Conservation (phyloP, 2,113 vertebrate species). For the Canis aureus region DNA sequence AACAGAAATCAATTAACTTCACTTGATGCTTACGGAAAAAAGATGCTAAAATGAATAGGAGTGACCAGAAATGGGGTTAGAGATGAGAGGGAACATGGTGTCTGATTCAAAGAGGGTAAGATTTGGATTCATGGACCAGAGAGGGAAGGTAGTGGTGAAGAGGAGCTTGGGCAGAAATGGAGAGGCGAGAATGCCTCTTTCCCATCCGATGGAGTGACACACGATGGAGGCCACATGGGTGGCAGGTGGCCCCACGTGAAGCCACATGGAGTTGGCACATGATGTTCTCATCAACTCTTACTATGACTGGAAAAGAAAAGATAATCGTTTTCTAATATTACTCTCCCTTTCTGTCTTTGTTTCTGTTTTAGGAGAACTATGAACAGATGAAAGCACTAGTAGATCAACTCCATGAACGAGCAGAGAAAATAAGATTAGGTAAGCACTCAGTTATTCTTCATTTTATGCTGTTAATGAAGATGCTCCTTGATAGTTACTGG, state of each 20-base stretch:
- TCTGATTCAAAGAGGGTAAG: not conserved
- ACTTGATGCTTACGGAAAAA: not conserved
- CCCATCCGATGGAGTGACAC: not conserved
- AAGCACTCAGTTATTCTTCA: conserved; percentile 66
- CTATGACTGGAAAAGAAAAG: not conserved
- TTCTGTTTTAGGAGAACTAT: conserved; percentile 94
- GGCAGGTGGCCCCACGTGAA: not conserved
- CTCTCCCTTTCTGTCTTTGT: conserved; percentile 6
- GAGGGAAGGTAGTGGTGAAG: not conserved
- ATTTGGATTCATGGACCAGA: not conserved
- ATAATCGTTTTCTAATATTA: not conserved
- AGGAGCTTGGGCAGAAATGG: not conserved
- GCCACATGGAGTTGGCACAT: not conserved
- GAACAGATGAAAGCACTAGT: conserved; percentile 95
- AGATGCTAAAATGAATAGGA: not conserved
- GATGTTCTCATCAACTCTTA: not conserved
- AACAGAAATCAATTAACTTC: not conserved
- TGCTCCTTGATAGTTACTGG: not conserved
- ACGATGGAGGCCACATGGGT: not conserved
- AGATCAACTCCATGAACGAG: conserved; percentile 89
- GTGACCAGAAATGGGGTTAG: not conserved
- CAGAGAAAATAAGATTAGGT: conserved; percentile 94
- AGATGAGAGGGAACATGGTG: not conserved
- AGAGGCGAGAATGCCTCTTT: not conserved
- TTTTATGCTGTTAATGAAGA: not conserved